Conservation (phyloP, 2,888 invertebrate species). For the Ectobius pallidus region DNA sequence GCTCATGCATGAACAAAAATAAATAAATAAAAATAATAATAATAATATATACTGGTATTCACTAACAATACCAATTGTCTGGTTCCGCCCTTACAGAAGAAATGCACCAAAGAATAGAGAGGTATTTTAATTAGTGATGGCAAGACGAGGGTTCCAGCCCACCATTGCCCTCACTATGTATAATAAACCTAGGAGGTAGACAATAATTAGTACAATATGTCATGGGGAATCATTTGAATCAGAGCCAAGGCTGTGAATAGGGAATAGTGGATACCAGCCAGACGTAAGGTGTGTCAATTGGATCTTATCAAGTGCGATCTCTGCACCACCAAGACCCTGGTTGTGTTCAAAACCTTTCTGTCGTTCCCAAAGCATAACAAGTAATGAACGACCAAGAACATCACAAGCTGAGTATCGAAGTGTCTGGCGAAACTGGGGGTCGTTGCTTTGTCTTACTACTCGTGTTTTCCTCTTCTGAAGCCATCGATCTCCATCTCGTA, state of each 20-base stretch:
- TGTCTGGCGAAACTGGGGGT: conserved; percentile 87
- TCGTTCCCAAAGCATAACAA: conserved; percentile 92
- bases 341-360: conserved; percentile 89
- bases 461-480: conserved; percentile 91
- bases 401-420: conserved; percentile 73
- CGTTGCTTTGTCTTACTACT: conserved; percentile 78
- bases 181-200: neutral
- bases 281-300: conserved; percentile 79
- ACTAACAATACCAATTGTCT: too few species aligned
- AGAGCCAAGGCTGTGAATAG: conserved; percentile 79
- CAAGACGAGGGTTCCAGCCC: neutral
- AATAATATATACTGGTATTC: too few species aligned
- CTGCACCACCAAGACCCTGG: conserved; percentile 78
- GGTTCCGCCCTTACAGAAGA: too few species aligned
- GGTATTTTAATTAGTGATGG: neutral
- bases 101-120: neutral
- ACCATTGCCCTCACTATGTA: neutral
- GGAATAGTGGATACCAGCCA: conserved; percentile 92
- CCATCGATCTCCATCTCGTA: conserved; percentile 87
- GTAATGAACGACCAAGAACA: conserved; percentile 69
- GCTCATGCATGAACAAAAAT: too few species aligned
- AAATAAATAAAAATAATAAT: too few species aligned
- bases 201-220: conserved; percentile 12
- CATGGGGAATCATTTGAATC: conserved; percentile 62
- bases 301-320: conserved; percentile 82